phyloP scores from a whole-genome alignment of 2,888 invertebrate species.

The Chouioia cunea region DNA sequence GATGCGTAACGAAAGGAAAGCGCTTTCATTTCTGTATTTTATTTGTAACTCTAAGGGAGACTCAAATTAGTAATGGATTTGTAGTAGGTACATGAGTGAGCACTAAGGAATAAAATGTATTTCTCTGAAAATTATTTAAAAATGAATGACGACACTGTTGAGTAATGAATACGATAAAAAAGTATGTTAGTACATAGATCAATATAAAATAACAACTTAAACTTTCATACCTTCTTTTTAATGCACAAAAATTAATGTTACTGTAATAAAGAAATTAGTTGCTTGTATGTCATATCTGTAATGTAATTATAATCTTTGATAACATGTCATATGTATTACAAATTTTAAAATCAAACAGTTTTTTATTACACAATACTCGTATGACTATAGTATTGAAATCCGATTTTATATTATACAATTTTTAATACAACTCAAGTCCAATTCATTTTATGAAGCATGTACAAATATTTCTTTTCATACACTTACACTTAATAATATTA shows the following conservation, averaged over 20 bases:
- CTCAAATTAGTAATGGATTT: constrained; percentile 6
- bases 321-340: constrained; percentile 42
- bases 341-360: constrained; percentile 39
- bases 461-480: constrained; percentile 49
- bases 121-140: neutral
- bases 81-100: neutral
- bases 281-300: constrained; percentile 25
- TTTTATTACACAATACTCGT: constrained; percentile 41
- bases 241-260: constrained; percentile 51
- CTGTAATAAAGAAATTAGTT: constrained; percentile 48
- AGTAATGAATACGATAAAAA: constrained; percentile 43
- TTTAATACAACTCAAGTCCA: constrained; percentile 54
- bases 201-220: constrained; percentile 55
- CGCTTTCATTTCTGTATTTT: too few species aligned
- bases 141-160: constrained; percentile 9
- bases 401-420: constrained; percentile 55
- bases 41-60: neutral
- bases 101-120: constrained; percentile 11
- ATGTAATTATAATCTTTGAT: constrained; percentile 45
- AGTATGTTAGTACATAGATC: constrained; percentile 44
- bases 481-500: constrained; percentile 47
- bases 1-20: neutral
- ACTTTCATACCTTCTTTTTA: constrained; percentile 54
- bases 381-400: constrained; percentile 48
- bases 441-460: constrained; percentile 42